Evolutionary conservation across 2,888 invertebrate genomes (phyloP).

Genomic region (Thera obeliscata): DNA sequence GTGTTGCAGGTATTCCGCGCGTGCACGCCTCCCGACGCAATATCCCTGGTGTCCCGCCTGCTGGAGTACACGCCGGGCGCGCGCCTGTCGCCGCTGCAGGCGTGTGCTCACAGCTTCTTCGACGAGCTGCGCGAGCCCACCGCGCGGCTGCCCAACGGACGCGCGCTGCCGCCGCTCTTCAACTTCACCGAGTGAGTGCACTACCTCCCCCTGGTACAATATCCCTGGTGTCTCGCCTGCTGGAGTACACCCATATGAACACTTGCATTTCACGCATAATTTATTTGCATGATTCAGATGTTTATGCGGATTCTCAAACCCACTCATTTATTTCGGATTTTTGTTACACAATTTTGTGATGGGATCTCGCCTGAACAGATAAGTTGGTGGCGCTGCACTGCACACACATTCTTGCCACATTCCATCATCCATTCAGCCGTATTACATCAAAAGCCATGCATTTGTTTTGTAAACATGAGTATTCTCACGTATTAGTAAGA

Average conservation of each 20-base stretch:
- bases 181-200: constrained; percentile 92
- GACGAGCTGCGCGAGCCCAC: constrained; percentile 97
- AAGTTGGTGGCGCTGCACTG: too few relatives aligned
- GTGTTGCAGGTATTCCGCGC: constrained; percentile 93
- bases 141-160: constrained; percentile 96
- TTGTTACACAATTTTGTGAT: too few relatives aligned
- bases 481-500: neutral
- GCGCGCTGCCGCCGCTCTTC: constrained; percentile 97
- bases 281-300: too few relatives aligned
- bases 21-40: constrained; percentile 95
- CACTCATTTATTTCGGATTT: too few relatives aligned
- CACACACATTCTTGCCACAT: neutral
- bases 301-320: too few relatives aligned
- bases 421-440: too few relatives aligned
- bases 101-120: constrained; percentile 99
- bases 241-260: constrained; percentile 92
- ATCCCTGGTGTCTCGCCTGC: constrained; percentile 94
- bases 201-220: constrained; percentile 92
- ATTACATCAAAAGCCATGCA: neutral
- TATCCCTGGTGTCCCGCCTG: constrained; percentile 94
- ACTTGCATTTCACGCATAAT: too few relatives aligned
- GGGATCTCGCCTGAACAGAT: too few relatives aligned
- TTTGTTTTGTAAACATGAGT: neutral
- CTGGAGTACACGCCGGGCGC: constrained; percentile 99
- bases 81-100: constrained; percentile 97